phyloP scores from a whole-genome alignment of 2,113 vertebrate genomes.

The Scolopax mira region DNA sequence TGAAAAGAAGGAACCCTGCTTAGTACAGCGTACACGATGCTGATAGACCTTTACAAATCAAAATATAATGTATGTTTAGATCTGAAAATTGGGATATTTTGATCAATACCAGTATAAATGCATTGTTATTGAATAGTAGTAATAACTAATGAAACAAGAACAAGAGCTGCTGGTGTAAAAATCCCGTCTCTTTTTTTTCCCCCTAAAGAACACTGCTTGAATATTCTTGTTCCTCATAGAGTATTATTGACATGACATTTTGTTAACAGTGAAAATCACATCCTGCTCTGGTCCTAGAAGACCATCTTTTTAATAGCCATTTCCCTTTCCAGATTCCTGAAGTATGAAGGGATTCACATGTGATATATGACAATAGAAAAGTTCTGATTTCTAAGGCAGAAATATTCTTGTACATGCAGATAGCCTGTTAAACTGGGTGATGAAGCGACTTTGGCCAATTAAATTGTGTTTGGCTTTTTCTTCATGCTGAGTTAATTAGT shows the following conservation, averaged over 20 bases:
- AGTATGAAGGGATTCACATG: background rate
- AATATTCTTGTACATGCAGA: background rate
- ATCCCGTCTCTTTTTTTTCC: accelerated
- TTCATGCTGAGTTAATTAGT: background rate
- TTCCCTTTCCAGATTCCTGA: background rate
- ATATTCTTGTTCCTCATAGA: background rate
- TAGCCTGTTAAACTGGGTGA: background rate
- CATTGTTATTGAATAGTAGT: background rate
- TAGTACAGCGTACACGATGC: background rate
- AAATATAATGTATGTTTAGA: background rate
- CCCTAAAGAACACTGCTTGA: background rate
- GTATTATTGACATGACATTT: background rate
- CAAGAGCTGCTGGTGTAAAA: background rate
- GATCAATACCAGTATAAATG: background rate
- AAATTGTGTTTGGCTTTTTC: background rate
- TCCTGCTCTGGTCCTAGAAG: background rate
- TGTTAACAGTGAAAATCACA: background rate
- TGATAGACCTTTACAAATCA: background rate
- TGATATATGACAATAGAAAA: accelerated
- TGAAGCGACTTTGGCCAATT: background rate
- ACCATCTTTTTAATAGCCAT: background rate
- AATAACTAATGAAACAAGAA: background rate
- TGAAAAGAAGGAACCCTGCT: background rate
- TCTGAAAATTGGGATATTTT: background rate
- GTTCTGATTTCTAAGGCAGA: background rate